Evolutionary conservation across 1,140 invertebrate genomes (phyloP).

Genomic region (Carposina sasakii): DNA sequence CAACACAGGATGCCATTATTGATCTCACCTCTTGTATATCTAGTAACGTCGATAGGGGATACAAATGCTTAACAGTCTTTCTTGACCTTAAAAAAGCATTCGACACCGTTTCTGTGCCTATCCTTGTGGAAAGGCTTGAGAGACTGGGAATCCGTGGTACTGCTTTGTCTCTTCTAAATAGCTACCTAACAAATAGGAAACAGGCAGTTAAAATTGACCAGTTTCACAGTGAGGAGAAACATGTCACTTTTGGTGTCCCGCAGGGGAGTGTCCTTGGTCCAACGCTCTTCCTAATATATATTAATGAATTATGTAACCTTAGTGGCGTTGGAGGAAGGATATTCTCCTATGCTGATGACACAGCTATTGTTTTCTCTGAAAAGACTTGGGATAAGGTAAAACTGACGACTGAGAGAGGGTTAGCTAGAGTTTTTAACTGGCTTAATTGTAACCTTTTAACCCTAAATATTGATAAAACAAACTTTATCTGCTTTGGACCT

Average conservation of each 20-base stretch:
- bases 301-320: neutral
- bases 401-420: too few species aligned
- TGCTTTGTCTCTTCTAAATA: neutral
- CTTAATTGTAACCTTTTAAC: too few species aligned
- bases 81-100: neutral
- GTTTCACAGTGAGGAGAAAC: neutral
- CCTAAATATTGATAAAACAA: too few species aligned
- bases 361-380: neutral
- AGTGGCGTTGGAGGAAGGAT: neutral
- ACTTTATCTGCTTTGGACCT: too few species aligned
- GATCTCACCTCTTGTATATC: neutral
- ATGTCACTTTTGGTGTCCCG: neutral
- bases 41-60: neutral
- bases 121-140: neutral
- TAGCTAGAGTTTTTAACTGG: too few species aligned
- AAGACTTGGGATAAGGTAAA: neutral
- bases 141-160: neutral
- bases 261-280: neutral
- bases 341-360: neutral
- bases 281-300: slow-evolving; percentile 3
- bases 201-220: slow-evolving; percentile 1
- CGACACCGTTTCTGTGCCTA: neutral
- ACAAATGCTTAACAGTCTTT: neutral
- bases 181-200: neutral
- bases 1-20: neutral